These are phyloP conservation scores for Paratrypauchen microcephalus DNA, from an alignment of 2,797 vertebrate genomes.

Conservation along the genomic window DNA sequence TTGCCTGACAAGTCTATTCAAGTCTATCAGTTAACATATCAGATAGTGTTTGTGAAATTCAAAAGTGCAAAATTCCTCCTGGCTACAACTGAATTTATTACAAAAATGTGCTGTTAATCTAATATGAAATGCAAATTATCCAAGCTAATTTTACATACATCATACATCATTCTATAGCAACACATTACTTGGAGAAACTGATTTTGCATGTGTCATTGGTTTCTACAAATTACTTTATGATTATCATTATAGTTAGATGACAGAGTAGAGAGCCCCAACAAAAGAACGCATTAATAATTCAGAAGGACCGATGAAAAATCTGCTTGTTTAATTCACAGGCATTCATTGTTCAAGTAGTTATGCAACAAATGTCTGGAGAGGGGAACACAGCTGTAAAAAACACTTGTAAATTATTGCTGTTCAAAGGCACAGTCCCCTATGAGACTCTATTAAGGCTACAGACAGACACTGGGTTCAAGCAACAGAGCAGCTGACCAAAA, in stretches of 20 bases:
- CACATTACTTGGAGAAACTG: neutral
- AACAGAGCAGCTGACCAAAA: neutral
- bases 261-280: neutral
- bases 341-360: conserved; percentile 3
- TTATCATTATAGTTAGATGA: neutral
- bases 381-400: neutral
- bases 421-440: neutral
- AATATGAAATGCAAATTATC: neutral
- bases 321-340: neutral
- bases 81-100: neutral
- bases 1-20: neutral
- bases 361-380: conserved; percentile 14
- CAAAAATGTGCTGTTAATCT: neutral
- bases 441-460: neutral
- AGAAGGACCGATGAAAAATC: neutral
- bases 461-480: neutral
- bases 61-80: neutral
- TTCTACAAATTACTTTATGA: neutral
- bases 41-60: neutral
- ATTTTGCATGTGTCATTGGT: conserved; percentile 1
- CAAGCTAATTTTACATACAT: neutral
- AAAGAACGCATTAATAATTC: neutral
- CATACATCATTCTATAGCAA: neutral
- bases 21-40: neutral
- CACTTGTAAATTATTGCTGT: conserved; percentile 1